A percentile compares a stretch with the other conserved stretches of the same genome.
phyloP scores from a whole-genome alignment of 2,113 vertebrate species.

The Nibea albiflora region DNA sequence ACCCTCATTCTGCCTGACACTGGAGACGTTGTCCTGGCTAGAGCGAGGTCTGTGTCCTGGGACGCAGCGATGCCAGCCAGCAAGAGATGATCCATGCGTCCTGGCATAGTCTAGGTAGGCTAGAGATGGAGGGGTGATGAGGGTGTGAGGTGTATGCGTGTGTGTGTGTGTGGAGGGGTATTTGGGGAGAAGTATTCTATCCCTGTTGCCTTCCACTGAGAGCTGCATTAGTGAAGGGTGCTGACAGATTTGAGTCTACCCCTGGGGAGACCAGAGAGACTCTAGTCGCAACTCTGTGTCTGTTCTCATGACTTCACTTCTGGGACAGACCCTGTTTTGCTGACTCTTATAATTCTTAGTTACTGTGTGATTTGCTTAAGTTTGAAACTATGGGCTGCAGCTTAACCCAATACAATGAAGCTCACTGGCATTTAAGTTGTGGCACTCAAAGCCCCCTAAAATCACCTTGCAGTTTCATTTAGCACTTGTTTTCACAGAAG shows the following conservation, averaged over 20 bases:
- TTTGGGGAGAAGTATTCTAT: constrained; percentile 45
- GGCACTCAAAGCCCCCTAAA: background rate
- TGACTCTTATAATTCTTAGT: constrained; percentile 51
- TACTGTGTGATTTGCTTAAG: background rate
- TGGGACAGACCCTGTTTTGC: constrained; percentile 57
- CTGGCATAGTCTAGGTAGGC: constrained; percentile 55
- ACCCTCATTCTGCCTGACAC: constrained; percentile 71
- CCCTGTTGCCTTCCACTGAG: constrained; percentile 42
- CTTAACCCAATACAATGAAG: background rate
- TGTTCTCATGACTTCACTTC: constrained; percentile 76
- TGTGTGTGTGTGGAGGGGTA: constrained; percentile 18
- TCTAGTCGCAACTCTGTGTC: constrained; percentile 48
- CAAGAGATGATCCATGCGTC: constrained; percentile 54
- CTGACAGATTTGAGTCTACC: constrained; percentile 63
- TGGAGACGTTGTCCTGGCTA: constrained; percentile 55
- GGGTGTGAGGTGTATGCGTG: constrained; percentile 13
- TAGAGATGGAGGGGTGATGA: constrained; percentile 20
- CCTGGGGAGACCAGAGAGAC: constrained; percentile 47
- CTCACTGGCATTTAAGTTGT: constrained; percentile 20
- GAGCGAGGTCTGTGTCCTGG: constrained; percentile 45
- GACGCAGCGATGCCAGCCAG: constrained; percentile 55
- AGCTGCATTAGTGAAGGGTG: constrained; percentile 62
- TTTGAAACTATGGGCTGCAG: constrained; percentile 20
- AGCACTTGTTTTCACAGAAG: background rate
- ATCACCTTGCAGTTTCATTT: background rate